phyloP scores from a whole-genome alignment of 2,113 vertebrate genomes.

The Pollachius pollachius region DNA sequence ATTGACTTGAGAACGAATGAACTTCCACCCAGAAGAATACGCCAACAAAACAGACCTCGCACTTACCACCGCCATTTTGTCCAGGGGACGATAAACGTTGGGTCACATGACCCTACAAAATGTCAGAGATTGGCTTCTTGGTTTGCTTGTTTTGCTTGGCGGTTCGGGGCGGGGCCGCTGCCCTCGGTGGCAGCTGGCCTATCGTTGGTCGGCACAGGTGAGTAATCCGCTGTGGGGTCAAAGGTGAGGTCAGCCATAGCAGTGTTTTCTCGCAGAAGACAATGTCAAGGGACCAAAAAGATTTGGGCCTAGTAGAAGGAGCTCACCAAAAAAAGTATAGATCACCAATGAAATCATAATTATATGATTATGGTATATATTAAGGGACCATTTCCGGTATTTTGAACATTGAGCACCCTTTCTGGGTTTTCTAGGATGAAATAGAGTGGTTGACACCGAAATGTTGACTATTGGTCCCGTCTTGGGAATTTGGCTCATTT shows the following conservation, averaged over 20 bases:
- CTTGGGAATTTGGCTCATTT: too few species aligned
- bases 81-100: too few species aligned
- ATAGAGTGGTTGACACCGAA: too few species aligned
- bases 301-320: not conserved
- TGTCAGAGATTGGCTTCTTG: conserved; percentile 13
- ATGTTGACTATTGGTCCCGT: too few species aligned
- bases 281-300: not conserved
- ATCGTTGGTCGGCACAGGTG: conserved; percentile 45
- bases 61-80: too few species aligned
- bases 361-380: not conserved
- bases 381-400: too few species aligned
- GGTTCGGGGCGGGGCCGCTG: conserved; percentile 16
- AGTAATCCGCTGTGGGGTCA: conserved; percentile 44
- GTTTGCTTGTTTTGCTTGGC: conserved; percentile 33
- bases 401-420: too few species aligned
- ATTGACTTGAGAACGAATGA: too few species aligned
- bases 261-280: too few species aligned
- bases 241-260: not conserved
- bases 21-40: too few species aligned
- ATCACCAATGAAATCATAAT: not conserved
- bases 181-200: not conserved
- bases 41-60: too few species aligned
- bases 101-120: not conserved
- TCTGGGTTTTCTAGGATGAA: too few species aligned
- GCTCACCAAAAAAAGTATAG: not conserved